Conservation (phyloP, 2,113 vertebrate genomes). For the Crotalus helleri region DNA sequence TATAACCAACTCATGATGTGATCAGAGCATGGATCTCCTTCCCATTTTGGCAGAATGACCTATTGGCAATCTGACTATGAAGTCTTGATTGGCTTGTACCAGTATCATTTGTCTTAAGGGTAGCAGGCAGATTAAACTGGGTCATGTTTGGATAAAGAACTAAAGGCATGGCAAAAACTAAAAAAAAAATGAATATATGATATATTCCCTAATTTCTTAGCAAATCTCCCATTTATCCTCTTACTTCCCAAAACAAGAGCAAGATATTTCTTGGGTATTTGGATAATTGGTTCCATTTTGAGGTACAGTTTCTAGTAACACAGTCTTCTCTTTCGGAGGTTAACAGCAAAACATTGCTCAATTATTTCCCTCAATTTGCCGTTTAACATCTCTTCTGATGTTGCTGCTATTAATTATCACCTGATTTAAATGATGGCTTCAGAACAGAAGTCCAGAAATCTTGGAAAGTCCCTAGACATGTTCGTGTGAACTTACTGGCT, state of each 20-base stretch:
- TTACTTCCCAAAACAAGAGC: not conserved
- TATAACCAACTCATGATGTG: not conserved
- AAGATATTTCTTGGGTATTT: not conserved
- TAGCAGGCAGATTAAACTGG: not conserved
- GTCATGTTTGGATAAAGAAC: not conserved
- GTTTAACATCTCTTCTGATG: not conserved
- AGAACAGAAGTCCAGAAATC: not conserved
- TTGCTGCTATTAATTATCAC: not conserved
- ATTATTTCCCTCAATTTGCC: not conserved
- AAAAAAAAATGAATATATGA: not conserved
- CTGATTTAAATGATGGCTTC: not conserved
- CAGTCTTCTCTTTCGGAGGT: not conserved
- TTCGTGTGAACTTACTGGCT: not conserved
- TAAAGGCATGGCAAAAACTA: not conserved
- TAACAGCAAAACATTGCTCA: not conserved
- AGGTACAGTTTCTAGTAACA: not conserved
- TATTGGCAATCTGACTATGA: not conserved
- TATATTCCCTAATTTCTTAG: not conserved
- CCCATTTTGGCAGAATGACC: not conserved
- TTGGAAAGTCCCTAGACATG: not conserved
- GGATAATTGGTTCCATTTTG: not conserved
- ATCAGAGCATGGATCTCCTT: not conserved
- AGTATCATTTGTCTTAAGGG: not conserved
- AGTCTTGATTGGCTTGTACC: not conserved
- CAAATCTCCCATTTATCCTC: not conserved